Percentiles rank a stretch among this genome's conserved stretches.
These are phyloP conservation scores for Calephelis nemesis DNA, from an alignment of 1,140 invertebrate species.

Conservation along the genomic window DNA sequence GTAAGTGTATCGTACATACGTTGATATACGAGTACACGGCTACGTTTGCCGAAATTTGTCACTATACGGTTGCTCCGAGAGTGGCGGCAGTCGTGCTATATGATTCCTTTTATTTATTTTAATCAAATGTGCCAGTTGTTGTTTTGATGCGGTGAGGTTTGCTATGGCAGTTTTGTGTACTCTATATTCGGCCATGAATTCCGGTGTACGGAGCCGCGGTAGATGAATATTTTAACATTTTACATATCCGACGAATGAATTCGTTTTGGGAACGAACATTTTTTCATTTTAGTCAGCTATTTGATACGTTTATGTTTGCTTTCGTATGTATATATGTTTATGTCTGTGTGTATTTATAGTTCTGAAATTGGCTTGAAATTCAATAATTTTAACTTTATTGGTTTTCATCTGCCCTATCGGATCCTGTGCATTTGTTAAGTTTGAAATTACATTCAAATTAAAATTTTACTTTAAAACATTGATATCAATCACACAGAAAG, in stretches of 20 bases:
- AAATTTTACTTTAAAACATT: no score
- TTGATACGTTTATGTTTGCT: constrained; percentile 67
- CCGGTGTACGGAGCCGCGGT: constrained; percentile 61
- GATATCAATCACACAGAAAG: no score
- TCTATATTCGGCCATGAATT: constrained; percentile 72
- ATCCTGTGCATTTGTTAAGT: not conserved
- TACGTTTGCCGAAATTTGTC: constrained; percentile 44
- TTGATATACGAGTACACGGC: constrained; percentile 30
- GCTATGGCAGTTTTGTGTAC: constrained; percentile 67
- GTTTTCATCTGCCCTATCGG: not conserved
- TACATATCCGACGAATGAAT: constrained; percentile 77
- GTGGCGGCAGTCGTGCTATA: constrained; percentile 41
- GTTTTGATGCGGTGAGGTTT: constrained; percentile 70
- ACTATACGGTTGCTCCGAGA: constrained; percentile 32
- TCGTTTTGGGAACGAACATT: constrained; percentile 59
- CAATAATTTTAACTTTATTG: constrained; percentile 26
- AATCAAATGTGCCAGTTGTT: constrained; percentile 71
- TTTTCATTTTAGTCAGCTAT: constrained; percentile 68
- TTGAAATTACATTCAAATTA: no score
- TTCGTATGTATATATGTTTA: constrained; percentile 37
- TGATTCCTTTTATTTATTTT: constrained; percentile 76
- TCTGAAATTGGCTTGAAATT: constrained; percentile 46
- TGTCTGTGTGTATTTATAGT: constrained; percentile 43
- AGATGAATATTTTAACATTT: constrained; percentile 78
- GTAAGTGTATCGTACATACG: constrained; percentile 22